These are phyloP conservation scores for Anguilla megastoma DNA, from an alignment of 2,797 vertebrate genomes.

Conservation along the genomic window DNA sequence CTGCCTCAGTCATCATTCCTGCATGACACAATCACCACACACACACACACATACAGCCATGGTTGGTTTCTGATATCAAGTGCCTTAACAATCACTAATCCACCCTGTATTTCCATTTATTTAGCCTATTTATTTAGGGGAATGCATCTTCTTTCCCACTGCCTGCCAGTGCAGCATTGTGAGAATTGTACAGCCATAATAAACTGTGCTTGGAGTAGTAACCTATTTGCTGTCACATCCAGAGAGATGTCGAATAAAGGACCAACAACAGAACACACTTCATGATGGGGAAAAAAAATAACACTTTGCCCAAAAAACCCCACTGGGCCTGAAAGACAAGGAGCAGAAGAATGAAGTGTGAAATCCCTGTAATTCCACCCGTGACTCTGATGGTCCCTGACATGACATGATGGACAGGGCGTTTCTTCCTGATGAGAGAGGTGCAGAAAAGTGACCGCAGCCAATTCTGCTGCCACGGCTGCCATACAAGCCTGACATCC, in stretches of 20 bases:
- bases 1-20: background rate
- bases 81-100: background rate
- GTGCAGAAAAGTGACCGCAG: constrained; percentile 50
- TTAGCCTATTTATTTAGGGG: background rate
- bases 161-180: background rate
- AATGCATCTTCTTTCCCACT: background rate
- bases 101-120: background rate
- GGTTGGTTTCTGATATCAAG: background rate
- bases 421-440: constrained; percentile 52
- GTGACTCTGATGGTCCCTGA: constrained; percentile 48
- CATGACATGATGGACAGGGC: constrained; percentile 57
- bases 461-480: constrained; percentile 41
- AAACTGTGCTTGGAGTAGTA: background rate
- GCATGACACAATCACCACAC: background rate
- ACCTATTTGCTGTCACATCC: constrained; percentile 22
- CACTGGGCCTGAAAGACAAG: constrained; percentile 38
- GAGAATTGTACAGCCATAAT: constrained; percentile 10
- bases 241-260: constrained; percentile 8
- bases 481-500: constrained; percentile 52
- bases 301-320: background rate
- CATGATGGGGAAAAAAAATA: constrained; percentile 15
- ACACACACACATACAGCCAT: background rate
- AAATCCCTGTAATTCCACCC: constrained; percentile 60
- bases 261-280: background rate
- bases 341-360: constrained; percentile 45